phyloP scores from a whole-genome alignment of 2,113 vertebrate species.

The Carassius gibelio region DNA sequence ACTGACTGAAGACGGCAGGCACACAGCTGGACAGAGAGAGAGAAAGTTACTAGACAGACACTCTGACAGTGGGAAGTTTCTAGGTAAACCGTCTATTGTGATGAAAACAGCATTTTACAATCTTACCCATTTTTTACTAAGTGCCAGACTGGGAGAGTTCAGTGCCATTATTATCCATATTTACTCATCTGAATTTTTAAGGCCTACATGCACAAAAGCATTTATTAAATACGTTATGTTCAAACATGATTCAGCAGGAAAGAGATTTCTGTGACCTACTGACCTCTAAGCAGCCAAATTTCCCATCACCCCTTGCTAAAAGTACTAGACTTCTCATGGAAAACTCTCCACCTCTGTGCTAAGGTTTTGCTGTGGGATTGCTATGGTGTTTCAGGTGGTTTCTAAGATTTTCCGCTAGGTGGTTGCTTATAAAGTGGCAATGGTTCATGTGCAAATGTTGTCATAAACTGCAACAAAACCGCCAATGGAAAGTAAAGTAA shows the following conservation, averaged over 20 bases:
- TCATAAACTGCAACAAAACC: not conserved
- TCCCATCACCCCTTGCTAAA: not conserved
- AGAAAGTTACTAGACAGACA: conserved; percentile 7
- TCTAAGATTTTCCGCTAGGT: not conserved
- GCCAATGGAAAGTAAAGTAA: too few relatives aligned
- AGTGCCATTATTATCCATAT: not conserved
- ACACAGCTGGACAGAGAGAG: not conserved
- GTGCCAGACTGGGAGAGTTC: conserved; percentile 21
- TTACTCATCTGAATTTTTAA: conserved; percentile 4
- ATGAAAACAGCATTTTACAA: not conserved
- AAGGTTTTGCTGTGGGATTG: not conserved
- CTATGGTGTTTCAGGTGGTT: not conserved
- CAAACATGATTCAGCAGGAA: not conserved
- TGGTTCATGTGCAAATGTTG: not conserved
- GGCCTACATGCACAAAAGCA: not conserved
- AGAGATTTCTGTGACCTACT: conserved; percentile 22
- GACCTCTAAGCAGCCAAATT: conserved; percentile 22
- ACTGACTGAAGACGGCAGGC: conserved; percentile 12
- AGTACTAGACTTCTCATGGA: not conserved
- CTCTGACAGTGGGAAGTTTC: not conserved
- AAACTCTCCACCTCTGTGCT: not conserved
- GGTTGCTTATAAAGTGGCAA: too few relatives aligned
- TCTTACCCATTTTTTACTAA: conserved; percentile 5
- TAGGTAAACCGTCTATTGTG: conserved; percentile 9
- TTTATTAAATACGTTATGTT: not conserved